Evolutionary conservation across 2,888 invertebrate genomes (phyloP), one percentile per base, ranked within the genome.

Genomic region (Hofmannophila pseudospretella): DNA sequence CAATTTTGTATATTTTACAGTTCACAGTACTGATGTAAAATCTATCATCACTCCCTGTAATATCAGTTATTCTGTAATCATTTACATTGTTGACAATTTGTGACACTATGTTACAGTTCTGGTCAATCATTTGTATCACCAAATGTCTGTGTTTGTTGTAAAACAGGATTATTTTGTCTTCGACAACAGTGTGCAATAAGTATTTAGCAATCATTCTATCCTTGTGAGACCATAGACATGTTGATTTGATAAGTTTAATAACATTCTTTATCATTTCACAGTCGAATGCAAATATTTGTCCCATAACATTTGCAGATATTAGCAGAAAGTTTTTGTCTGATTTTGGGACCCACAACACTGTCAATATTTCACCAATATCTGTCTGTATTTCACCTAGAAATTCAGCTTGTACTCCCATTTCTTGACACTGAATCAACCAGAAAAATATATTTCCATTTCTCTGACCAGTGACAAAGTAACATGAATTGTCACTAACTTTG

Each of bases 121-220:
- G 37, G 41, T 75, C 66, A 14, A 80, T 43, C 37, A 72, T 36
- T 43, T 70, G 60, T 4, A 63, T 43, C 1, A 82, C 22, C 34
- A 86, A 48, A 64, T 84, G 75, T 54, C 84, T 71, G 36, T 81
- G 61, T 63, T 86, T 86, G 37, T 58, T 67, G 39, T 49, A 82
- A 1, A 77, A 10, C 14, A 81, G 36, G 33, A 78, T 35, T 4
- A 71, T 44, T 22, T 68, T 59, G n/a, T 65, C 51, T 22, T 62
- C 47, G 3, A 54, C 39, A 4, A 46, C 34, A 1, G 39, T 45
- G 34, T 65, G 63, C 23, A 67, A 46, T 8, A 79, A 38, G 37
- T 54, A 41, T 30, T 54, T 61, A 0, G 62, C 44, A 3, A 67
- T 29, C 79, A 82, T 84, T 51, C 56, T 70, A 36, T 86, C 86